Percentiles rank a stretch among this genome's conserved stretches.
phyloP scores from a whole-genome alignment of 2,797 vertebrate species.

The Neolamprologus multifasciatus region DNA sequence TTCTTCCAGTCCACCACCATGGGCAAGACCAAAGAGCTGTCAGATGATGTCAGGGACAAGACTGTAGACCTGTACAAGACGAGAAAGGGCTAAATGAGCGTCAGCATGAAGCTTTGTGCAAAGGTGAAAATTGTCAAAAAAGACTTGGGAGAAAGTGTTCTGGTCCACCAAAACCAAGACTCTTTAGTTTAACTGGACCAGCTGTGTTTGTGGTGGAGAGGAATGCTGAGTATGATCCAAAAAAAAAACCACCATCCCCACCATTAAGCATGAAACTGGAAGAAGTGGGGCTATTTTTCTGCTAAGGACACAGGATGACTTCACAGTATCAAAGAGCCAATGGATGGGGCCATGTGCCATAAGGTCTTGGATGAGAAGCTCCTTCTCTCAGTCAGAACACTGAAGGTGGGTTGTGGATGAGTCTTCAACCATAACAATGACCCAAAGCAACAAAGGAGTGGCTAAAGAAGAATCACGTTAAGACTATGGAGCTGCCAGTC shows the following conservation, averaged over 20 bases:
- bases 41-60: background rate
- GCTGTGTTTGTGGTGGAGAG: background rate
- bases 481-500: background rate
- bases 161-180: background rate
- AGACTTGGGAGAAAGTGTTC: background rate
- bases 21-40: background rate
- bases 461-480: background rate
- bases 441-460: background rate
- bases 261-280: background rate
- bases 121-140: background rate
- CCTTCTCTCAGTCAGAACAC: background rate
- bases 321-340: background rate
- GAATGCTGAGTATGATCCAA: background rate
- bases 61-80: background rate
- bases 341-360: background rate
- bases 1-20: background rate
- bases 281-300: background rate
- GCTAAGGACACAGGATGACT: background rate
- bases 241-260: background rate
- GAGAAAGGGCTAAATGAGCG: background rate
- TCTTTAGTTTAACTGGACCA: background rate
- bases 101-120: background rate
- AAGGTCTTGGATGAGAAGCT: background rate
- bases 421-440: background rate
- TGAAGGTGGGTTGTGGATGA: background rate